Evolutionary conservation across 2,888 invertebrate species (phyloP).

Genomic region (Heliconius erato): DNA sequence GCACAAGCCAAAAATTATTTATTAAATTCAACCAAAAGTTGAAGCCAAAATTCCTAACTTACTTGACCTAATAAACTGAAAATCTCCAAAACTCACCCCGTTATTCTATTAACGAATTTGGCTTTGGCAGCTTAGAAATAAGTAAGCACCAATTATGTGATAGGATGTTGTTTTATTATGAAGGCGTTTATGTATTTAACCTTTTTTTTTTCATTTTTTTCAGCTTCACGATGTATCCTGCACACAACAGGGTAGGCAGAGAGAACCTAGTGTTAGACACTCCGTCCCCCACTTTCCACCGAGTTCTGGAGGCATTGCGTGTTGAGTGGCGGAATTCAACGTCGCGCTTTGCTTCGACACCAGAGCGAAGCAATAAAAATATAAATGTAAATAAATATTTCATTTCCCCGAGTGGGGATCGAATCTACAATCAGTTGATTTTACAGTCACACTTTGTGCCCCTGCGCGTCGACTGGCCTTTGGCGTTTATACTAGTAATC

Average conservation of each 20-base stretch:
- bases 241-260: too few species aligned
- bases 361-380: too few species aligned
- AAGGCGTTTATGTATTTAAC: not conserved
- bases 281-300: not conserved
- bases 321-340: too few species aligned
- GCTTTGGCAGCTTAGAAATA: conserved; percentile 14
- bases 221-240: too few species aligned
- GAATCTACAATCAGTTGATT: too few species aligned
- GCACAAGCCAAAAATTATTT: conserved; percentile 13
- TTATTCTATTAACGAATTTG: conserved; percentile 16
- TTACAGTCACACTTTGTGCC: too few species aligned
- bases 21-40: not conserved
- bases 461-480: too few species aligned
- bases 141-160: conserved; percentile 7
- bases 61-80: conserved; percentile 23
- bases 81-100: conserved; percentile 11
- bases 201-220: not conserved
- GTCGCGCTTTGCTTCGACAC: too few species aligned
- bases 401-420: too few species aligned
- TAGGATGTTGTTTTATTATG: not conserved
- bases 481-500: not conserved
- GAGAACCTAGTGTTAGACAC: not conserved
- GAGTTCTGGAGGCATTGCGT: too few species aligned
- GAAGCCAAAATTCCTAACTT: conserved; percentile 16
- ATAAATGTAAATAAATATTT: too few species aligned